Evolutionary conservation across 1,140 invertebrate species (phyloP), one percentile per base, ranked within the genome.

Genomic region (Dendroctonus valens): DNA sequence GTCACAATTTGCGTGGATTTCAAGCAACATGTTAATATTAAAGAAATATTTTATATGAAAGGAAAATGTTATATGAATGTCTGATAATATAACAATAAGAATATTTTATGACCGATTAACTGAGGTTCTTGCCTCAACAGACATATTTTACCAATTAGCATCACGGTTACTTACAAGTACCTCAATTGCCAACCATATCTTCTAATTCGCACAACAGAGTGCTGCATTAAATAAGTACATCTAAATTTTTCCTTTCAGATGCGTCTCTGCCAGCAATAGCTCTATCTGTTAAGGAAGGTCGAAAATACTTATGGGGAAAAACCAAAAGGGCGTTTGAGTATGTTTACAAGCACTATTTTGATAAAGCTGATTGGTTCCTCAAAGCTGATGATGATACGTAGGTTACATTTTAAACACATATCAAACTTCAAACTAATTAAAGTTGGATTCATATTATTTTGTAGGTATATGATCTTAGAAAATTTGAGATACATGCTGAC

Each of bases 351-450:
- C 83, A 93, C 75, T 88, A 97, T 75, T 80, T 85, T 41, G 83
- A 93, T 70, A 83, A 94, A 67, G 89, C 87, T n/a, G 94, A 97
- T 79, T 97, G 93, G 93, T 96, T 96, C 77, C 81, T 97, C 67
- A 97, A 97, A 79, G 93, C 93, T 38, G 94, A 97, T 75, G 94
- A 96, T 79, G 94, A 97, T 75, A 96, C 94, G 80, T 95, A 80
- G 87, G 87, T 51, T 11, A 15, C 12, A 9, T 55, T 51, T 15
- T 11, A 26, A 15, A 11, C 11, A 0, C 8, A 51, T 5, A 51
- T 14, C 50, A 15, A 51, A 8, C 7, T 5, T 4, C 8, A 51
- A 51, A 51, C n/a, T 55, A 12, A 51, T 8, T 51, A 51, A 51
- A 15, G 8, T n/a, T 12, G 11, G 9, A 51, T 51, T 12, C 11